A percentile compares a stretch with the other conserved stretches of the same genome.
phyloP scores from a whole-genome alignment of 2,113 vertebrate genomes.

The Anas platyrhynchos region DNA sequence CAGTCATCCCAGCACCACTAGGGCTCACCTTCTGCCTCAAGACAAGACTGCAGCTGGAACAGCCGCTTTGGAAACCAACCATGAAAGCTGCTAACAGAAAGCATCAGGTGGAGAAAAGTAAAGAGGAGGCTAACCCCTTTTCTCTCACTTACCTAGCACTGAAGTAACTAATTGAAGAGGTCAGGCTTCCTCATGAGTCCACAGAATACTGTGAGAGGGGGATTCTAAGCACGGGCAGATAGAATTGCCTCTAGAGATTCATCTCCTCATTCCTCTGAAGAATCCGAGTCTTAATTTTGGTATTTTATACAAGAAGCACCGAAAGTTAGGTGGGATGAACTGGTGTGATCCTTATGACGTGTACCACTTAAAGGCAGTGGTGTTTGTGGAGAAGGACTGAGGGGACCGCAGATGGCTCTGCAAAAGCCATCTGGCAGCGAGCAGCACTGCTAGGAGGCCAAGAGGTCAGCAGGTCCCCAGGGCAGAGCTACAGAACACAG shows the following conservation, averaged over 20 bases:
- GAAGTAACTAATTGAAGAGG: conserved; percentile 14
- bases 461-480: background rate
- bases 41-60: background rate
- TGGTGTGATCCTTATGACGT: background rate
- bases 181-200: background rate
- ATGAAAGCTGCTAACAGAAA: background rate
- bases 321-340: background rate
- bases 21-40: background rate
- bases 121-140: background rate
- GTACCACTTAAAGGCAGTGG: background rate
- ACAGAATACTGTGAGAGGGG: background rate
- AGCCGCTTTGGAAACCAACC: background rate
- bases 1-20: background rate
- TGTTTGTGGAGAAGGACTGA: background rate
- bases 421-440: background rate
- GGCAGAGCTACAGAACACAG: background rate
- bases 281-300: background rate
- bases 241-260: background rate
- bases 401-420: background rate
- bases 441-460: background rate
- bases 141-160: conserved; percentile 38
- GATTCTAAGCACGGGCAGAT: background rate
- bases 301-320: background rate
- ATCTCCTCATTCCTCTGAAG: background rate
- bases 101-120: background rate